Evolutionary conservation across 2,113 vertebrate species (phyloP).

Genomic region (Phodopus roborovskii): DNA sequence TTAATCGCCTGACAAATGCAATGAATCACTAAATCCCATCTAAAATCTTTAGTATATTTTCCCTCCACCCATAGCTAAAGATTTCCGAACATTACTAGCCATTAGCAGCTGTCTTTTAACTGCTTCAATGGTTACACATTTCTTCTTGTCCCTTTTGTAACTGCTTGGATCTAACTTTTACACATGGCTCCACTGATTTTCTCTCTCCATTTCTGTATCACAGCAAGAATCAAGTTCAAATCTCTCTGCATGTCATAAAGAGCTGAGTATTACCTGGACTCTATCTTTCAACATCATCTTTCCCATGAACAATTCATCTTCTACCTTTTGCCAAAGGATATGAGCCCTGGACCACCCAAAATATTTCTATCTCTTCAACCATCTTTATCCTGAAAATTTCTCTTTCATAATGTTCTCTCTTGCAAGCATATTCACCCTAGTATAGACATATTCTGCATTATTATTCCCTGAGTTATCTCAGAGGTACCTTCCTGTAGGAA

Average conservation of each 20-base stretch:
- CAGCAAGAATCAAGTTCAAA: neutral
- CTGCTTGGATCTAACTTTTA: slow-evolving; percentile 2
- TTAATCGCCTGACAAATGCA: slow-evolving; percentile 34
- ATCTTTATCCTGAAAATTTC: slow-evolving; percentile 1
- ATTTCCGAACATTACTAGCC: neutral
- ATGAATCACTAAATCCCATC: slow-evolving; percentile 42
- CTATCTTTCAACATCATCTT: neutral
- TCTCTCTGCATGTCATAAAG: neutral
- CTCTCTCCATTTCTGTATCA: neutral
- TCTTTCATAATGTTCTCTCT: neutral
- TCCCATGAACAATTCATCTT: neutral
- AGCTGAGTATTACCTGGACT: neutral
- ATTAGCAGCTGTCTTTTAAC: neutral
- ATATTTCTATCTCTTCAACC: neutral
- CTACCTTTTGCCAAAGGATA: neutral
- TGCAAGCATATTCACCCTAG: neutral
- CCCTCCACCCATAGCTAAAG: neutral
- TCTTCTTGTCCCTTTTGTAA: neutral
- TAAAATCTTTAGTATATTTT: neutral
- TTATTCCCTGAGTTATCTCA: slow-evolving; percentile 34
- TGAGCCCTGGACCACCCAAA: neutral
- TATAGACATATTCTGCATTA: neutral
- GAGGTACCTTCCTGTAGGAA: neutral
- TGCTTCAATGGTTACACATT: neutral
- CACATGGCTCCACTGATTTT: neutral